Percentiles rank a stretch among this genome's conserved stretches.
phyloP scores from a whole-genome alignment of 2,888 invertebrate genomes.

The Drosophila phalerata region DNA sequence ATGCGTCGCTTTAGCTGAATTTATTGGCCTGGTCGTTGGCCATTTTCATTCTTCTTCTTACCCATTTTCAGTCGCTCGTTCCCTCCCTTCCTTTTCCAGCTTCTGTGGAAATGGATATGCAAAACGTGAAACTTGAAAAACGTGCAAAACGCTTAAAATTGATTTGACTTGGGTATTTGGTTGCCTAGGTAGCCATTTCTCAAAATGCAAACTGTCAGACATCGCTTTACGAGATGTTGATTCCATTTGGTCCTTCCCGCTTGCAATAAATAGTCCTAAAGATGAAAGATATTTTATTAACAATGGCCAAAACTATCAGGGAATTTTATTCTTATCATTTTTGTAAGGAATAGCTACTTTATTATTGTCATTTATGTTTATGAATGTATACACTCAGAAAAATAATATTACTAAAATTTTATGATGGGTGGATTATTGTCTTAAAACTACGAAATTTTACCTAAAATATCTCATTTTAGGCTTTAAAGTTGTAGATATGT shows the following conservation, averaged over 20 bases:
- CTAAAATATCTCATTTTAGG: too few species aligned
- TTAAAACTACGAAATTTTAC: too few species aligned
- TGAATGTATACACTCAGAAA: too few species aligned
- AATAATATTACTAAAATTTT: too few species aligned
- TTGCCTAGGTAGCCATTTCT: constrained; percentile 50
- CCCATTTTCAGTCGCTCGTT: neutral
- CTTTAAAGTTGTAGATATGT: too few species aligned
- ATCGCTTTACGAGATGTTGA: constrained; percentile 32
- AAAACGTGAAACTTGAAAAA: constrained; percentile 57
- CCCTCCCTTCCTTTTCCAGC: neutral
- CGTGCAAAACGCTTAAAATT: constrained; percentile 58
- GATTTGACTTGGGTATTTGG: constrained; percentile 56
- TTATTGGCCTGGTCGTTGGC: constrained; percentile 74
- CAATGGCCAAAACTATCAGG: neutral
- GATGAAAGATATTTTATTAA: constrained; percentile 33
- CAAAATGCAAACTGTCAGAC: constrained; percentile 32
- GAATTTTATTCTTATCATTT: neutral
- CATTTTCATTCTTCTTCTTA: constrained; percentile 23
- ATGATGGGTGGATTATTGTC: too few species aligned
- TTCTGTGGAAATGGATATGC: constrained; percentile 30
- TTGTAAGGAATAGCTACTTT: neutral
- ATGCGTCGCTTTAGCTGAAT: constrained; percentile 76
- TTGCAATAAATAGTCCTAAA: neutral
- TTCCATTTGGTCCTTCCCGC: constrained; percentile 2
- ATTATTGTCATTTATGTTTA: too few species aligned